phyloP scores from a whole-genome alignment of 2,113 vertebrate genomes.

The Leucopsar rothschildi region DNA sequence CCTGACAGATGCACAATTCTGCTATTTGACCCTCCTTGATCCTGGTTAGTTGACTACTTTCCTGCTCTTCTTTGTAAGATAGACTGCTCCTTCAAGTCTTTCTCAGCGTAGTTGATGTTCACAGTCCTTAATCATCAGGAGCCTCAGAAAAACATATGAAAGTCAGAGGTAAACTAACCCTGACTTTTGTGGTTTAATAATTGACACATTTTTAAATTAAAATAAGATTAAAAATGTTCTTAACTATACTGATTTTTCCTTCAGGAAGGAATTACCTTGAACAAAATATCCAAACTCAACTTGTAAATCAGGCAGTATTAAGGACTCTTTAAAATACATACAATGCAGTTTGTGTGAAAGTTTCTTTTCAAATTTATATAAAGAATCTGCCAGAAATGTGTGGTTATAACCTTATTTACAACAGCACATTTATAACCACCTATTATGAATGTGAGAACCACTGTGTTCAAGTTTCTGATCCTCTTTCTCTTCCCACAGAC shows the following conservation, averaged over 20 bases:
- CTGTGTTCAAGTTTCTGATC: background rate
- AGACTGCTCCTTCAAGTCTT: background rate
- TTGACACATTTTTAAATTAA: background rate
- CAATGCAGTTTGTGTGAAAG: background rate
- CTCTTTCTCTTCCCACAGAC: background rate
- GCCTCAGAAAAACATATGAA: background rate
- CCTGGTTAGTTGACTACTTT: background rate
- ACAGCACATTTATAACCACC: background rate
- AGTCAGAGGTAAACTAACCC: background rate
- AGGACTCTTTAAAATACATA: background rate
- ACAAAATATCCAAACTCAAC: background rate
- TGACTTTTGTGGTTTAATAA: background rate
- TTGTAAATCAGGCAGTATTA: background rate
- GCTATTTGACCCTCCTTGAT: background rate
- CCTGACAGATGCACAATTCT: background rate
- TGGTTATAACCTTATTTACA: background rate
- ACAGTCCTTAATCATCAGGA: background rate
- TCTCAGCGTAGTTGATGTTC: background rate
- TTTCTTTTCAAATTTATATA: background rate
- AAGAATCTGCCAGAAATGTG: background rate
- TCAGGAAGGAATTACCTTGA: background rate
- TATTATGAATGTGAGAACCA: background rate
- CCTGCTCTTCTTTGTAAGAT: background rate
- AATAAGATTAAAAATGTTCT: background rate
- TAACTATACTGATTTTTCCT: background rate